Evolutionary conservation across 2,797 vertebrate species (phyloP).

Genomic region (Cirrhinus molitorella): DNA sequence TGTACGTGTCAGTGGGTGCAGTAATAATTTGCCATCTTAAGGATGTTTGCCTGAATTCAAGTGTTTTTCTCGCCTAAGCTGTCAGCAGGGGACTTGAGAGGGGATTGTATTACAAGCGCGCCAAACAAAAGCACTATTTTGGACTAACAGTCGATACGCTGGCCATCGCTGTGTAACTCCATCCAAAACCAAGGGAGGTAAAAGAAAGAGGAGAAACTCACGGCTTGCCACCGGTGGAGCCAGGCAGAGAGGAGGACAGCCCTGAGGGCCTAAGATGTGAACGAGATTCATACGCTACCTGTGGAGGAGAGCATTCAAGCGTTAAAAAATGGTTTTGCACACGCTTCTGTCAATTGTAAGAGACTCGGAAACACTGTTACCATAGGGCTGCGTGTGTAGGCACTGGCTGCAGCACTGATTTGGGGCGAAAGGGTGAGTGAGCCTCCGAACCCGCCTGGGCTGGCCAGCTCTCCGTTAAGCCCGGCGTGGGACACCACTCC

Average conservation of each 20-base stretch:
- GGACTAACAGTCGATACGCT: constrained; percentile 71
- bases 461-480: constrained; percentile 86
- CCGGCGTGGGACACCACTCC: constrained; percentile 86
- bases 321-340: not conserved
- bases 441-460: constrained; percentile 85
- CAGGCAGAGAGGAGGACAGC: constrained; percentile 83
- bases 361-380: constrained; percentile 73
- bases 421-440: constrained; percentile 89
- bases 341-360: not conserved
- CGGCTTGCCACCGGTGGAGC: constrained; percentile 87
- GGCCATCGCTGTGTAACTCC: constrained; percentile 62
- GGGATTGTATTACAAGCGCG: constrained; percentile 64
- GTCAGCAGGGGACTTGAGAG: constrained; percentile 59
- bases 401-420: constrained; percentile 80
- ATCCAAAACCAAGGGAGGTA: constrained; percentile 37
- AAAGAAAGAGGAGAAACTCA: constrained; percentile 75
- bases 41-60: constrained; percentile 60
- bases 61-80: constrained; percentile 62
- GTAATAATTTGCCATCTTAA: constrained; percentile 50
- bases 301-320: constrained; percentile 29
- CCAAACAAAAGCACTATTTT: constrained; percentile 61
- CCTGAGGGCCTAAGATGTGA: constrained; percentile 85
- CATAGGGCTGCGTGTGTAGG: constrained; percentile 86
- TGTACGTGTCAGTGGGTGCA: constrained; percentile 10
- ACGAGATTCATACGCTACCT: constrained; percentile 91